Evolutionary conservation across 2,113 vertebrate genomes (phyloP).

Genomic region (Dermatemys mawii): DNA sequence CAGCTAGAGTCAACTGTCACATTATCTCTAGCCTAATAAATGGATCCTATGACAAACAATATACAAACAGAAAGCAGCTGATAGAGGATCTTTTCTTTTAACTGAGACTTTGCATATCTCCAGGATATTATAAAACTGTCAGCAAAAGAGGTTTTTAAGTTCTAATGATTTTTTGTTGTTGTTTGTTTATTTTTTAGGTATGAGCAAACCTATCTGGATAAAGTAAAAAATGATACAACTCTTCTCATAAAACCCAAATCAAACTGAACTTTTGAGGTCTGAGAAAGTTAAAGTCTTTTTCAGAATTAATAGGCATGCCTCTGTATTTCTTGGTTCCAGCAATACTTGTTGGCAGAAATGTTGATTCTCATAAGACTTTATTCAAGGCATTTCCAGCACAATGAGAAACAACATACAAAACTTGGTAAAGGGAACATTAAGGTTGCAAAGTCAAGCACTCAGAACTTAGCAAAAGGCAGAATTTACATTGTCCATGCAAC

Average conservation of each 20-base stretch:
- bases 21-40: constrained; percentile 80
- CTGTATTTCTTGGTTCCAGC: neutral
- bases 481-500: neutral
- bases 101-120: constrained; percentile 36
- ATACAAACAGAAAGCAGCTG: constrained; percentile 70
- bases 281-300: neutral
- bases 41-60: constrained; percentile 74
- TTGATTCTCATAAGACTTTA: constrained; percentile 28
- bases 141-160: constrained; percentile 14
- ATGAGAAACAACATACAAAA: constrained; percentile 20
- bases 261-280: neutral
- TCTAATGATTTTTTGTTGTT: neutral
- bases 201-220: neutral
- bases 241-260: neutral
- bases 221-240: neutral
- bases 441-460: neutral
- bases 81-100: constrained; percentile 72
- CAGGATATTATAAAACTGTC: constrained; percentile 35
- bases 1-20: constrained; percentile 79
- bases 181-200: neutral
- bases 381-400: neutral
- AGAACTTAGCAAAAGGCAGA: constrained; percentile 18
- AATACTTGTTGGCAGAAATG: neutral
- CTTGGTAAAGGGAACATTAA: constrained; percentile 23
- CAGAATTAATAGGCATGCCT: neutral